A percentile compares a stretch with the other conserved stretches of the same genome.
phyloP scores from a whole-genome alignment of 2,888 invertebrate species.

The Rhodophaea formosa region DNA sequence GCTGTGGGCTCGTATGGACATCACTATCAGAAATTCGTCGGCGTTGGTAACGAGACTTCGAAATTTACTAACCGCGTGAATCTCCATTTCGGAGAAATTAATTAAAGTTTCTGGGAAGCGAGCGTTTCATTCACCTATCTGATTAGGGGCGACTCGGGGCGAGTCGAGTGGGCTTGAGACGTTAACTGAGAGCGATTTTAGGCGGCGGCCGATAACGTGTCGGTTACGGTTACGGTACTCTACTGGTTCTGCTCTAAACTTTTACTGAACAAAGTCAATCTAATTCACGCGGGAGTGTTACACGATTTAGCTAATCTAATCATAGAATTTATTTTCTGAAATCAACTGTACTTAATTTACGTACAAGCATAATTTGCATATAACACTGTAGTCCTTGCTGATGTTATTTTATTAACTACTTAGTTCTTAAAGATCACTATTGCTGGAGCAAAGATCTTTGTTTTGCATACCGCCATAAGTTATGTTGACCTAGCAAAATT shows the following conservation, averaged over 20 bases:
- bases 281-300: neutral
- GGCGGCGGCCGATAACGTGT: slow-evolving; percentile 40
- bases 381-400: too few relatives aligned
- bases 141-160: too few relatives aligned
- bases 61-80: slow-evolving; percentile 56
- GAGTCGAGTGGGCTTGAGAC: slow-evolving; percentile 29
- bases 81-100: slow-evolving; percentile 67
- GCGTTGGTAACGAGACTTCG: slow-evolving; percentile 51
- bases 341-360: too few relatives aligned
- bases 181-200: slow-evolving; percentile 30
- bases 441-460: too few relatives aligned
- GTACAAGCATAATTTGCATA: too few relatives aligned
- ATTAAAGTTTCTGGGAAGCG: slow-evolving; percentile 66
- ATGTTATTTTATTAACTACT: too few relatives aligned
- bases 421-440: too few relatives aligned
- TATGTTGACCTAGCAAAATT: too few relatives aligned
- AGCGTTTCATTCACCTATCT: slow-evolving; percentile 61
- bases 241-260: slow-evolving; percentile 23
- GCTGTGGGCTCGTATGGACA: slow-evolving; percentile 44
- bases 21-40: slow-evolving; percentile 53
- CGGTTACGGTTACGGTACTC: slow-evolving; percentile 31
- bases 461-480: too few relatives aligned
- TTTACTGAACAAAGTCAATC: neutral
- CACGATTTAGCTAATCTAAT: too few relatives aligned
- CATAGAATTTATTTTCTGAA: too few relatives aligned